Evolutionary conservation across 2,113 vertebrate genomes (phyloP), one percentile per base, ranked within the genome.

Genomic region (Oostethus manadensis): DNA sequence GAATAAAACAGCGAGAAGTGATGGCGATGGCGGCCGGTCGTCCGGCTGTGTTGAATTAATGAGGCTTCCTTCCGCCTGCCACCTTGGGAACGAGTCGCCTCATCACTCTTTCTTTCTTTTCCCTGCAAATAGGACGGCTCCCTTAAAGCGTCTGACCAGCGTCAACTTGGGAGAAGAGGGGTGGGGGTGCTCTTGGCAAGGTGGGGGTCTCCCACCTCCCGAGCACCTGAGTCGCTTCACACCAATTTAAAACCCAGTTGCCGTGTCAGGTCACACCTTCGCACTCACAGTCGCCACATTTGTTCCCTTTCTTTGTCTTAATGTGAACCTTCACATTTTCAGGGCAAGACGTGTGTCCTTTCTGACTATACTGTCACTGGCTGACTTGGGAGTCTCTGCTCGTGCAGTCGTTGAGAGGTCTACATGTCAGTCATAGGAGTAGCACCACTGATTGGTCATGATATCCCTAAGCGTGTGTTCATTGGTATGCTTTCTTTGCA

Each of bases 211-310:
- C 50, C 50, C 23, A 26, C 23, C 66, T 54, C 54, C 56, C 3
- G 10, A 68, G 49, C 66, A 82, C 65, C 68, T 55, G 71, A 80
- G 61, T 68, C 63, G 56, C 68, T 81, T 81, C 70, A 80, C 79
- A 84, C 82, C 75, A 76, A 74, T 88, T 74, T 60, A 46, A 80
- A 71, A 66, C 71, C 22, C 4, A 54, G 73, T 66, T 51, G 26
- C 63, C 63, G 55, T 11, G 62, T 71, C 42, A 56, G 66, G 51
- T 80, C 47, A 56, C 70, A 76, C 64, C 46, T 73, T 45, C 55
- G 68, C 55, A 29, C 38, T 56, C 73, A 68, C 73, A 71, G 70
- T 21, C 69, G 8, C 26, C 48, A 16, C 17, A 10, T 60, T 35
- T 56, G 60, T 43, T 53, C 56, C 60, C 48, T 69, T 79, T 58